These are phyloP conservation scores for Gadus macrocephalus DNA, from an alignment of 2,113 vertebrate genomes.

Conservation along the genomic window DNA sequence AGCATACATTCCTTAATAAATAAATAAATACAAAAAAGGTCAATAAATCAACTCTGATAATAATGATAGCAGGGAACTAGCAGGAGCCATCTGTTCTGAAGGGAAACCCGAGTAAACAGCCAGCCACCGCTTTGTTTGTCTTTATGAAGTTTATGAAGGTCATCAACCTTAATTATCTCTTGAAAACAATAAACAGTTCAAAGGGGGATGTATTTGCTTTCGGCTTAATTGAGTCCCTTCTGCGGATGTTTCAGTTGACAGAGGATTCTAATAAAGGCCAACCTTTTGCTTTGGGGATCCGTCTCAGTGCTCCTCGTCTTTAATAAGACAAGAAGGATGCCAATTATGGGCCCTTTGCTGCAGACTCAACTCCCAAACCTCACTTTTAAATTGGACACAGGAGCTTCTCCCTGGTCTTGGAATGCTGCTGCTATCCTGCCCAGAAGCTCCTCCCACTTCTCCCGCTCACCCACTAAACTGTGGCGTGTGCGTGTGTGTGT, in stretches of 20 bases:
- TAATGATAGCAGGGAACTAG: too few relatives aligned
- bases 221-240: conserved; percentile 6
- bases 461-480: neutral
- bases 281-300: conserved; percentile 49
- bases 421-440: conserved; percentile 40
- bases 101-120: too few relatives aligned
- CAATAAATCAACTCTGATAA: too few relatives aligned
- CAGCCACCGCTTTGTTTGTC: too few relatives aligned
- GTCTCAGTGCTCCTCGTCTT: conserved; percentile 52
- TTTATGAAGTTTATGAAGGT: neutral
- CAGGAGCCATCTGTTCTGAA: too few relatives aligned
- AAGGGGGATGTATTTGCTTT: neutral
- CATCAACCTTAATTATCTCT: conserved; percentile 36
- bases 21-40: too few relatives aligned
- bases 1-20: too few relatives aligned
- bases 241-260: conserved; percentile 47
- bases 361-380: conserved; percentile 62
- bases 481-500: too few relatives aligned
- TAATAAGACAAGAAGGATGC: conserved; percentile 76
- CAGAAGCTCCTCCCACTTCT: neutral
- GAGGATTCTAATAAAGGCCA: conserved; percentile 52
- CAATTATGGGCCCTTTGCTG: conserved; percentile 70
- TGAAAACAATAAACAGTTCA: conserved; percentile 19
- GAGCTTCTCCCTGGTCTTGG: conserved; percentile 49
- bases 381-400: conserved; percentile 68